A percentile compares a stretch with the other conserved stretches of the same genome.
Conservation (phyloP, 2,113 vertebrate species). For the Rhinoptilus africanus region DNA sequence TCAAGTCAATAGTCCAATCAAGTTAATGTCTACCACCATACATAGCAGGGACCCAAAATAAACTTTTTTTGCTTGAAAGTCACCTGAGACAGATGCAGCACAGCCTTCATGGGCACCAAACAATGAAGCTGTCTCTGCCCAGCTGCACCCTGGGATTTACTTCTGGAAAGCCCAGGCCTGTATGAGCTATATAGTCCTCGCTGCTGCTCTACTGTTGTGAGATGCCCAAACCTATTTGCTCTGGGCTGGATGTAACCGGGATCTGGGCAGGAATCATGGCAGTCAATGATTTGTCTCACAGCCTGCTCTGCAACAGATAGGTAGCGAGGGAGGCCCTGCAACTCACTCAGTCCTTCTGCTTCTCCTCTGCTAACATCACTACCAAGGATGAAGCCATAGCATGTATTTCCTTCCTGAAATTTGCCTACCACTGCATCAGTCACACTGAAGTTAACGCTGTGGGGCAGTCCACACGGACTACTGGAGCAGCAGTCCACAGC, state of each 20-base stretch:
- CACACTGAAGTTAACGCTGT: not conserved
- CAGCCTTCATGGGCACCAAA: not conserved
- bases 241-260: not conserved
- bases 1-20: not conserved
- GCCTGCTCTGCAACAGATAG: not conserved
- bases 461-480: not conserved
- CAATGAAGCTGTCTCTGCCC: not conserved
- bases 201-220: not conserved
- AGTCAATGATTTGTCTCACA: not conserved
- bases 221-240: not conserved
- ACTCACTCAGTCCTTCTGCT: accelerated
- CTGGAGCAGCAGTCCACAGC: not conserved
- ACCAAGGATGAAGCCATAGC: not conserved
- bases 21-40: not conserved
- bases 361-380: not conserved
- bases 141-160: not conserved
- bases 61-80: not conserved
- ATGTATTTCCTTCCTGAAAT: not conserved
- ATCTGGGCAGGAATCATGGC: not conserved
- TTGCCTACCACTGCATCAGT: not conserved
- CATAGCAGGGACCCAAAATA: not conserved
- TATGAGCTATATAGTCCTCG: not conserved
- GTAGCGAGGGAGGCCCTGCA: not conserved
- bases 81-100: not conserved
- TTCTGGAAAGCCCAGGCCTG: not conserved